These are phyloP conservation scores for Chlamydotis undulata DNA, from an alignment of 2,113 vertebrate genomes.

Conservation along the genomic window DNA sequence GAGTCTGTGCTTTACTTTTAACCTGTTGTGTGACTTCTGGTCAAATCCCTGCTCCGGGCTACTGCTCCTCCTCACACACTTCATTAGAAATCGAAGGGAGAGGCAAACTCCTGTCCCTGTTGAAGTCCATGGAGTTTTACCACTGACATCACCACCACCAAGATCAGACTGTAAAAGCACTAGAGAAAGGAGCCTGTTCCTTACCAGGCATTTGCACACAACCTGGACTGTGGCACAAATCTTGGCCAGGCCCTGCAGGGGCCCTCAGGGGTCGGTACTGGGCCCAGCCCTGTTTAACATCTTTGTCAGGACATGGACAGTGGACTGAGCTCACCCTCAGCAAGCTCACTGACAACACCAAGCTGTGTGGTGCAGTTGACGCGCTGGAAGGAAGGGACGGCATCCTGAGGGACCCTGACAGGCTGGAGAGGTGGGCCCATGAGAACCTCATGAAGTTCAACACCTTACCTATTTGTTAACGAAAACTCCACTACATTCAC, in stretches of 20 bases:
- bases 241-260: background rate
- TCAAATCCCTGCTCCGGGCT: background rate
- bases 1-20: background rate
- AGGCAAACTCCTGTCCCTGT: background rate
- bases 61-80: background rate
- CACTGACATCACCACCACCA: background rate
- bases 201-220: background rate
- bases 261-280: too few species aligned
- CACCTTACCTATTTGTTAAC: background rate
- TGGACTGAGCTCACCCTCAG: too few species aligned
- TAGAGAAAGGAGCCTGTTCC: background rate
- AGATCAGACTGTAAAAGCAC: background rate
- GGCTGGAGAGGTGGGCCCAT: too few species aligned
- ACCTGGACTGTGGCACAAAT: background rate
- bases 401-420: too few species aligned
- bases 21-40: background rate
- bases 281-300: too few species aligned
- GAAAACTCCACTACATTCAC: background rate
- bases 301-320: too few species aligned
- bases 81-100: background rate
- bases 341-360: too few species aligned
- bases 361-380: too few species aligned
- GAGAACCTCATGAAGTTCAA: too few species aligned
- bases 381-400: too few species aligned
- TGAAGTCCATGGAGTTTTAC: background rate